A percentile compares a stretch with the other conserved stretches of the same genome.
Evolutionary conservation across 2,888 invertebrate genomes (phyloP).

Genomic region (Drosophila recens): DNA sequence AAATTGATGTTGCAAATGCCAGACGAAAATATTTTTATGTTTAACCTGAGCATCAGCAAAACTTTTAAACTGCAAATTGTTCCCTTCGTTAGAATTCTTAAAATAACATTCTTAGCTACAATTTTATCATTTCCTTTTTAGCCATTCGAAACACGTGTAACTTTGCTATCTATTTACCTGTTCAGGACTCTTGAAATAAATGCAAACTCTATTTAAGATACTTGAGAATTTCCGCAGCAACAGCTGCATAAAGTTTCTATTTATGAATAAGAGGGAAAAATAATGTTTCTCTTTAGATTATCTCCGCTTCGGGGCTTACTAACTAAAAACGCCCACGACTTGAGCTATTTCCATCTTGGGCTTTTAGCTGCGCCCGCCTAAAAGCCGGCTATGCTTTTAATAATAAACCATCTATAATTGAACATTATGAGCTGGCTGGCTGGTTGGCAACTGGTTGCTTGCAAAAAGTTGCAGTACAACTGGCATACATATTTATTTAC

Average conservation of each 20-base stretch:
- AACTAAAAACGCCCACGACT: conserved; percentile 18
- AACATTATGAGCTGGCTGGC: conserved; percentile 27
- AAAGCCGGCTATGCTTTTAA: conserved; percentile 39
- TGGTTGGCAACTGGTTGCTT: conserved; percentile 41
- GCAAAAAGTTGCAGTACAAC: conserved; percentile 39
- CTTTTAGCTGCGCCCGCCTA: conserved; percentile 20
- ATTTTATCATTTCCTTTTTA: background rate
- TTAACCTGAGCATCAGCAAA: too few species aligned
- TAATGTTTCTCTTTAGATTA: conserved; percentile 1
- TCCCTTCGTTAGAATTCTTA: background rate
- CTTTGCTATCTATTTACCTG: background rate
- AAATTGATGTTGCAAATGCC: background rate
- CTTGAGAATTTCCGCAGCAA: background rate
- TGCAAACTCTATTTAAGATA: background rate
- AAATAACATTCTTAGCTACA: background rate
- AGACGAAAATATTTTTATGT: background rate
- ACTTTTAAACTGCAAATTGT: too few species aligned
- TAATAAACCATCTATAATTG: conserved; percentile 48
- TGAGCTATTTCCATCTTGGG: conserved; percentile 27
- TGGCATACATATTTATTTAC: background rate
- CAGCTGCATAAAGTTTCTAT: background rate
- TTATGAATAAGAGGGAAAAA: conserved; percentile 7
- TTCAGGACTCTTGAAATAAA: background rate
- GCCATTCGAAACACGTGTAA: background rate
- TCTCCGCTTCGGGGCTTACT: background rate